Percentiles rank a stretch among this genome's conserved stretches.
These are phyloP conservation scores for Calliopsis andreniformis DNA, from an alignment of 1,140 invertebrate species.

Conservation along the genomic window DNA sequence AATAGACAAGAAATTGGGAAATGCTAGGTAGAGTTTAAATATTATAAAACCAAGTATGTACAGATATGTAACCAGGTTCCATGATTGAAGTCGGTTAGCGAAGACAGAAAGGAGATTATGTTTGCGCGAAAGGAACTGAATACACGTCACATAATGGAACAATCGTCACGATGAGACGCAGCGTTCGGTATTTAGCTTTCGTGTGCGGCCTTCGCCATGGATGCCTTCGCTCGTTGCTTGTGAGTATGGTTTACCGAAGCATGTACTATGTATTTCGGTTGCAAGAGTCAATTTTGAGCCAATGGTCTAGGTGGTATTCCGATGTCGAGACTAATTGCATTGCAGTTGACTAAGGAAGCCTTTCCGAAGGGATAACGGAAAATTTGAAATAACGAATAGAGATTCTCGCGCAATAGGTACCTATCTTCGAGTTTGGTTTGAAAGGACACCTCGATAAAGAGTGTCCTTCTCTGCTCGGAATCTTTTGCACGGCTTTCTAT, in stretches of 20 bases:
- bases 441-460: too few species aligned
- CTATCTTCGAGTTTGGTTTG: too few species aligned
- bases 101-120: constrained; percentile 39
- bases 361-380: neutral
- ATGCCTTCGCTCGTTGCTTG: constrained; percentile 57
- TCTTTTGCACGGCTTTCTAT: too few species aligned
- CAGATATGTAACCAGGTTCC: constrained; percentile 18
- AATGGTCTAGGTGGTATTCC: constrained; percentile 1
- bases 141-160: constrained; percentile 51
- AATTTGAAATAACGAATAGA: too few species aligned
- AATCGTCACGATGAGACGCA: constrained; percentile 6
- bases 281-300: constrained; percentile 4
- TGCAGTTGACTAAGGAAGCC: neutral
- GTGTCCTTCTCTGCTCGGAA: too few species aligned
- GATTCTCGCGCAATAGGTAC: too few species aligned
- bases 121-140: constrained; percentile 58
- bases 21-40: too few species aligned
- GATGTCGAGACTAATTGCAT: neutral
- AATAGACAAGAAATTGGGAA: too few species aligned
- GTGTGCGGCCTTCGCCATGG: constrained; percentile 47
- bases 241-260: constrained; percentile 60
- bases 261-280: too few species aligned
- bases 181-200: constrained; percentile 62
- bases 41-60: too few species aligned
- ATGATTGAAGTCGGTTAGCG: neutral